These are phyloP conservation scores for Elymnias hypermnestra DNA, from an alignment of 1,140 invertebrate genomes.

Conservation along the genomic window DNA sequence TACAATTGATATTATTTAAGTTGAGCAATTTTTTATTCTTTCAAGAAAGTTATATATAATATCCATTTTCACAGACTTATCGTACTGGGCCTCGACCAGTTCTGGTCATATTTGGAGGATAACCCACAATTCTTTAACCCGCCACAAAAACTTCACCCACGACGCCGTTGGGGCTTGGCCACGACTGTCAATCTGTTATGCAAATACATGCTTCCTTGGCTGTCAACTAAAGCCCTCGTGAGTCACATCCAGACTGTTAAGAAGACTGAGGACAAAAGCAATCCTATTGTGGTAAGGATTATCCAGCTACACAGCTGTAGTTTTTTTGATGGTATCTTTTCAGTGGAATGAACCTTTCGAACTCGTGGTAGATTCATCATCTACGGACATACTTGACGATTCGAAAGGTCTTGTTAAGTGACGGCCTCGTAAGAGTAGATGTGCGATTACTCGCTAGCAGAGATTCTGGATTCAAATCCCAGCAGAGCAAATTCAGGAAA, in stretches of 20 bases:
- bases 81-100: slow-evolving; percentile 47
- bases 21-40: too few relatives aligned
- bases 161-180: slow-evolving; percentile 27
- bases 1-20: too few relatives aligned
- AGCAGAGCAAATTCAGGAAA: too few relatives aligned
- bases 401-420: too few relatives aligned
- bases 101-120: slow-evolving; percentile 44
- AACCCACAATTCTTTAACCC: slow-evolving; percentile 33
- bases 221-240: slow-evolving; percentile 21
- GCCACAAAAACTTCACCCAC: not conserved
- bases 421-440: too few relatives aligned
- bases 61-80: slow-evolving; percentile 35
- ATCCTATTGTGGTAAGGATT: slow-evolving; percentile 42
- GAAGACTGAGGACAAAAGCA: slow-evolving; percentile 19
- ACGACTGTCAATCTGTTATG: slow-evolving; percentile 24
- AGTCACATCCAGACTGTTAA: slow-evolving; percentile 27
- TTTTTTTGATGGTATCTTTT: too few relatives aligned
- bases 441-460: too few relatives aligned
- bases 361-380: too few relatives aligned
- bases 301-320: not conserved
- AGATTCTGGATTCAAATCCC: too few relatives aligned
- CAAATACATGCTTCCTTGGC: slow-evolving; percentile 42
- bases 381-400: too few relatives aligned
- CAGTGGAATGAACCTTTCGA: too few relatives aligned
- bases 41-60: too few relatives aligned